Conservation (phyloP, 2,888 invertebrate genomes). For the Oscheius sp. region DNA sequence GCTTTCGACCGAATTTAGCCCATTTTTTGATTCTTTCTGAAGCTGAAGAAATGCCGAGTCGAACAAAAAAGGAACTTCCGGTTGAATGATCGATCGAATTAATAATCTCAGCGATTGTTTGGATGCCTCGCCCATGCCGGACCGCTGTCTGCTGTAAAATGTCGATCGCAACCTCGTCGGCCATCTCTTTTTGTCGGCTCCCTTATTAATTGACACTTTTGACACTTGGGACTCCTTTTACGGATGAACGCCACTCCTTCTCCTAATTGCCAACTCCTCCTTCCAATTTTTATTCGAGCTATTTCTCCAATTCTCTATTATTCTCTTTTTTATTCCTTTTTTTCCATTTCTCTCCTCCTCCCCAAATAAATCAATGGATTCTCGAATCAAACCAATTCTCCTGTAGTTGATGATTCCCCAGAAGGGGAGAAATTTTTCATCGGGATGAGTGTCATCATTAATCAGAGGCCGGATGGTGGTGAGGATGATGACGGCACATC, state of each 20-base stretch:
- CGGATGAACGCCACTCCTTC: background rate
- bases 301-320: background rate
- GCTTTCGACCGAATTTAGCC: no score
- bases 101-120: conserved; percentile 23
- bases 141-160: conserved; percentile 25
- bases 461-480: conserved; percentile 13
- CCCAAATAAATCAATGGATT: background rate
- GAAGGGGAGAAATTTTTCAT: background rate
- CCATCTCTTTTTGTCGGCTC: conserved; percentile 25
- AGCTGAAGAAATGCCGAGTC: background rate
- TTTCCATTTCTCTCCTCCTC: background rate
- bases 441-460: conserved; percentile 3
- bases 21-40: no score
- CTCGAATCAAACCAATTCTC: conserved; percentile 10
- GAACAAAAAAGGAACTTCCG: background rate
- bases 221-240: background rate
- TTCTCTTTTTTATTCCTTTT: background rate
- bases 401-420: background rate
- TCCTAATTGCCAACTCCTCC: background rate
- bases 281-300: background rate
- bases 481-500: conserved; percentile 10
- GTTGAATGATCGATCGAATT: conserved; percentile 7
- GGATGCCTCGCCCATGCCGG: conserved; percentile 11
- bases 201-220: conserved; percentile 26
- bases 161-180: conserved; percentile 31